Evolutionary conservation across 1,140 invertebrate species (phyloP).

Genomic region (Solenopsis fugax): DNA sequence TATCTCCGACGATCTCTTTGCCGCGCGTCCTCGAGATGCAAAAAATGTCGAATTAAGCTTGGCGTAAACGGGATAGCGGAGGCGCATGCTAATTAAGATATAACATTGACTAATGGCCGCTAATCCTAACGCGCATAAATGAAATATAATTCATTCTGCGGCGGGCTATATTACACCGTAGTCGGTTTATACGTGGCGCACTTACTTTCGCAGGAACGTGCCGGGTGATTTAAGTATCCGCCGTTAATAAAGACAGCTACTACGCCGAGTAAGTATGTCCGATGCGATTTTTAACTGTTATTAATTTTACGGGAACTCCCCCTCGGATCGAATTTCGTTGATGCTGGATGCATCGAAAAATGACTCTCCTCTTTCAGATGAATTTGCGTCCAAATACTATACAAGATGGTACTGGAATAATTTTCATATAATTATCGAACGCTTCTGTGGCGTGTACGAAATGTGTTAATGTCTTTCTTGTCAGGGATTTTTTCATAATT

Average conservation of each 20-base stretch:
- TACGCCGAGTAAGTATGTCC: neutral
- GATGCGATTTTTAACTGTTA: slow-evolving; percentile 52
- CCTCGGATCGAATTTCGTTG: neutral
- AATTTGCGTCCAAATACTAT: neutral
- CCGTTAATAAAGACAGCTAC: slow-evolving; percentile 49
- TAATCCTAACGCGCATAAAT: slow-evolving; percentile 65
- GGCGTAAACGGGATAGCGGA: slow-evolving; percentile 38
- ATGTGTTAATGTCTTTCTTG: neutral
- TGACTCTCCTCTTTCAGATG: neutral
- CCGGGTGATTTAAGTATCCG: slow-evolving; percentile 56
- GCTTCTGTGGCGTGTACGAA: neutral
- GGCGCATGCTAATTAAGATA: slow-evolving; percentile 67
- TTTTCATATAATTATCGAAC: neutral
- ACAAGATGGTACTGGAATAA: neutral
- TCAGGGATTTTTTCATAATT: too few relatives aligned
- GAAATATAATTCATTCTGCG: slow-evolving; percentile 66
- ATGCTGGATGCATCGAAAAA: neutral
- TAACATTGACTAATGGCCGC: slow-evolving; percentile 65
- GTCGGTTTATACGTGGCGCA: slow-evolving; percentile 38
- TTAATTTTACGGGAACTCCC: slow-evolving; percentile 15
- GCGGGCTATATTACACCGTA: slow-evolving; percentile 37
- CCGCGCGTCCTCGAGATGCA: neutral
- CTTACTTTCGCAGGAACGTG: slow-evolving; percentile 36
- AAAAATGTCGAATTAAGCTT: slow-evolving; percentile 50
- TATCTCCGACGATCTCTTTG: neutral